These are phyloP conservation scores for Ennomos quercinarius DNA, from an alignment of 2,888 invertebrate species.

Conservation along the genomic window DNA sequence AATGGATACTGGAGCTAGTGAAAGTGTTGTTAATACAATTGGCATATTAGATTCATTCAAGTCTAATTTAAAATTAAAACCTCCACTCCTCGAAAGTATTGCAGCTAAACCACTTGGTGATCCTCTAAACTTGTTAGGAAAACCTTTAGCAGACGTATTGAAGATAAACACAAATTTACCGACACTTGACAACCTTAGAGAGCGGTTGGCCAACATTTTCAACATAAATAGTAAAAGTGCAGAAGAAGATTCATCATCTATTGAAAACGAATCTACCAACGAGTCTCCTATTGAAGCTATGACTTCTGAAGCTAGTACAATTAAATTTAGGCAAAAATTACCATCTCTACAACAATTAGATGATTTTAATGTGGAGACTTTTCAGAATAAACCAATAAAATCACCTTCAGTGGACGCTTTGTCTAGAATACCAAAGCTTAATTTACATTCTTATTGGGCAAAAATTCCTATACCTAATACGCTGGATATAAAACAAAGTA, in stretches of 20 bases:
- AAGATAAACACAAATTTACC: conserved; percentile 44
- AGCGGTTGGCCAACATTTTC: conserved; percentile 50
- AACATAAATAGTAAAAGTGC: conserved; percentile 37
- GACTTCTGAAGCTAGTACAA: conserved; percentile 49
- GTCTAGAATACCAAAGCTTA: conserved; percentile 45
- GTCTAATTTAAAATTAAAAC: conserved; percentile 15
- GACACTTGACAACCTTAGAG: conserved; percentile 51
- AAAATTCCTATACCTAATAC: conserved; percentile 57
- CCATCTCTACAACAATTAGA: conserved; percentile 47
- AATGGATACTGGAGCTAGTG: conserved; percentile 58
- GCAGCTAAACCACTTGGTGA: conserved; percentile 11
- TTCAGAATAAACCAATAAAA: conserved; percentile 44
- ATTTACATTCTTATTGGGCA: conserved; percentile 57
- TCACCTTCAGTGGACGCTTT: conserved; percentile 25
- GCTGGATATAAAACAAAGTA: conserved; percentile 53
- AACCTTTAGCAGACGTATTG: conserved; percentile 37
- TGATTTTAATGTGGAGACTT: conserved; percentile 53
- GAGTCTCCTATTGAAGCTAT: conserved; percentile 42
- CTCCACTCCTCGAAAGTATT: conserved; percentile 22
- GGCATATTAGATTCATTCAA: conserved; percentile 30
- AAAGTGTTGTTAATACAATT: conserved; percentile 45
- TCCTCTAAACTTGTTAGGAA: conserved; percentile 31
- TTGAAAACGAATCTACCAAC: conserved; percentile 36
- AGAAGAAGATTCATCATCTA: conserved; percentile 34
- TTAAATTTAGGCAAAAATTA: conserved; percentile 38